Evolutionary conservation across 2,888 invertebrate genomes (phyloP).

Genomic region (Drosophila kokeensis): DNA sequence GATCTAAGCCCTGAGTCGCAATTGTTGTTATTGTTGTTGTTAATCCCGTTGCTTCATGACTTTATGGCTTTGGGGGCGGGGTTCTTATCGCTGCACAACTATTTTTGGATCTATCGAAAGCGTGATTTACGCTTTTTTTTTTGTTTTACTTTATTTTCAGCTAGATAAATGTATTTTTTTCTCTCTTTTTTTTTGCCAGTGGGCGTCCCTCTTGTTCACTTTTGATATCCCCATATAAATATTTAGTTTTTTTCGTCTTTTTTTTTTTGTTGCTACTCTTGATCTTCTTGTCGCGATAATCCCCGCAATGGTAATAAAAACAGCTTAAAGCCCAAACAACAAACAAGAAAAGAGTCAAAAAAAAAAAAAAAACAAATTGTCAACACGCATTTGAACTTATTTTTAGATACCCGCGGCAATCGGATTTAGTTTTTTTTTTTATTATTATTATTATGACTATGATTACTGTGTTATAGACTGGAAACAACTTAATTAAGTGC

Average conservation of each 20-base stretch:
- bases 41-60: slow-evolving; percentile 33
- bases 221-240: slow-evolving; percentile 62
- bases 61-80: slow-evolving; percentile 28
- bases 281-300: slow-evolving; percentile 80
- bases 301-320: slow-evolving; percentile 71
- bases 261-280: slow-evolving; percentile 53
- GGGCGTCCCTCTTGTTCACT: slow-evolving; percentile 61
- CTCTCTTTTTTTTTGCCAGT: slow-evolving; percentile 43
- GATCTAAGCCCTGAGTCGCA: slow-evolving; percentile 26
- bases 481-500: slow-evolving; percentile 70
- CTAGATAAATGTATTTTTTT: slow-evolving; percentile 21
- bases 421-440: slow-evolving; percentile 51
- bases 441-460: slow-evolving; percentile 44
- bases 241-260: slow-evolving; percentile 34
- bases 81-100: slow-evolving; percentile 67
- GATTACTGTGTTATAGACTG: slow-evolving; percentile 46
- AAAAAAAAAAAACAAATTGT: slow-evolving; percentile 56
- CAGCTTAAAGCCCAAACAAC: slow-evolving; percentile 22
- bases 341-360: slow-evolving; percentile 1
- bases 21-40: not conserved
- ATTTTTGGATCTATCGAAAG: slow-evolving; percentile 74
- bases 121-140: slow-evolving; percentile 74
- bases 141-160: slow-evolving; percentile 26
- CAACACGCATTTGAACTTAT: slow-evolving; percentile 78
- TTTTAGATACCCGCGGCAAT: slow-evolving; percentile 71